Conservation (phyloP, 2,797 vertebrate species). For the Enteromius anoplus region DNA sequence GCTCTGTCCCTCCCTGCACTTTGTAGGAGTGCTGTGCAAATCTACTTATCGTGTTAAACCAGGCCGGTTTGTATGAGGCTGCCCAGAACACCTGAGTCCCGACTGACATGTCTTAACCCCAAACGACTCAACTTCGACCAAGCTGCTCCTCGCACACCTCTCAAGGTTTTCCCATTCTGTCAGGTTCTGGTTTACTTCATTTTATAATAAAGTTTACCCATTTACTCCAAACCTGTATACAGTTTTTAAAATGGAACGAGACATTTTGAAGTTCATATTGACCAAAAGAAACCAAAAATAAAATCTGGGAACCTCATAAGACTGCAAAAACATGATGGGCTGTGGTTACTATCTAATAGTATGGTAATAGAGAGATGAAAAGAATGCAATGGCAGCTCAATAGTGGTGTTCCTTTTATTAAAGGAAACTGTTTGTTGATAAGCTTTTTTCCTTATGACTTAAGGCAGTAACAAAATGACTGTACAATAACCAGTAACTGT, state of each 20-base stretch:
- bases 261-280: background rate
- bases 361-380: background rate
- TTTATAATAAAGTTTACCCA: background rate
- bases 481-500: background rate
- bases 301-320: background rate
- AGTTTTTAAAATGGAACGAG: background rate
- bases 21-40: conserved; percentile 30
- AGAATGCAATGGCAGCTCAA: background rate
- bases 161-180: conserved; percentile 14
- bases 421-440: background rate
- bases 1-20: background rate
- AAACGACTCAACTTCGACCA: conserved; percentile 20
- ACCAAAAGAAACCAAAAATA: background rate
- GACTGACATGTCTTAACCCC: conserved; percentile 22
- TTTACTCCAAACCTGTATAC: background rate
- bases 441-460: background rate
- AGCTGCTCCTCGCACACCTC: conserved; percentile 25
- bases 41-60: conserved; percentile 17
- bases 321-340: background rate
- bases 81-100: conserved; percentile 41
- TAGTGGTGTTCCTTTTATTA: background rate
- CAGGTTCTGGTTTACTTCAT: background rate
- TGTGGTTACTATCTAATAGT: background rate
- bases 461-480: background rate
- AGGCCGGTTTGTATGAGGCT: conserved; percentile 1